Evolutionary conservation across 2,888 invertebrate species (phyloP).

Genomic region (Cantharis nigra): DNA sequence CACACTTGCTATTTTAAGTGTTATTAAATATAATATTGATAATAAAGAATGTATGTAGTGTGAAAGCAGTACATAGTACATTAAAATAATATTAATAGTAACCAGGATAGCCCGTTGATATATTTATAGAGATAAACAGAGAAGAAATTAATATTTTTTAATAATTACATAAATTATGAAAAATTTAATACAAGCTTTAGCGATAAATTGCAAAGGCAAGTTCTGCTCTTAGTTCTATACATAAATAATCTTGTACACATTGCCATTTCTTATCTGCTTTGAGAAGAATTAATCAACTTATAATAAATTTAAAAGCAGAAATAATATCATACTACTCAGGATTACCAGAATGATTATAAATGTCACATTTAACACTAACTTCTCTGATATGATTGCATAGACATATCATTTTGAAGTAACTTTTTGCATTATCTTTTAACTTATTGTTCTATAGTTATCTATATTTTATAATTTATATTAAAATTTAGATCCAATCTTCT

Average conservation of each 20-base stretch:
- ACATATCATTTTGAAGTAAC: not conserved
- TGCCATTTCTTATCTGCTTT: not conserved
- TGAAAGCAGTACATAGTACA: no score
- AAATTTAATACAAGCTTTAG: not conserved
- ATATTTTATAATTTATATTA: no score
- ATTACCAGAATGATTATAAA: not conserved
- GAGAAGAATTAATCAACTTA: not conserved
- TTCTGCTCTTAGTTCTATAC: not conserved
- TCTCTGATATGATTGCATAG: not conserved
- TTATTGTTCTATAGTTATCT: not conserved
- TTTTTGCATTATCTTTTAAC: not conserved
- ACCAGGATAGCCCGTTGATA: not conserved
- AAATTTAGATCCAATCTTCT: no score
- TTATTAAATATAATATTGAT: no score
- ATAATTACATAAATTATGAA: not conserved
- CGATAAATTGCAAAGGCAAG: not conserved
- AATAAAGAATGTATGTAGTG: no score
- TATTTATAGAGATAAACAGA: not conserved
- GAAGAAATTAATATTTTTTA: not conserved
- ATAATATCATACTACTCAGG: not conserved
- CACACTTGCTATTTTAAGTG: no score
- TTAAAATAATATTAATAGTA: not conserved
- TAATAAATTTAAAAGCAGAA: not conserved
- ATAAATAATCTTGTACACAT: not conserved
- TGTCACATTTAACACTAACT: not conserved